Conservation (phyloP, 2,888 invertebrate species). For the Lasioglossum villosulum region DNA sequence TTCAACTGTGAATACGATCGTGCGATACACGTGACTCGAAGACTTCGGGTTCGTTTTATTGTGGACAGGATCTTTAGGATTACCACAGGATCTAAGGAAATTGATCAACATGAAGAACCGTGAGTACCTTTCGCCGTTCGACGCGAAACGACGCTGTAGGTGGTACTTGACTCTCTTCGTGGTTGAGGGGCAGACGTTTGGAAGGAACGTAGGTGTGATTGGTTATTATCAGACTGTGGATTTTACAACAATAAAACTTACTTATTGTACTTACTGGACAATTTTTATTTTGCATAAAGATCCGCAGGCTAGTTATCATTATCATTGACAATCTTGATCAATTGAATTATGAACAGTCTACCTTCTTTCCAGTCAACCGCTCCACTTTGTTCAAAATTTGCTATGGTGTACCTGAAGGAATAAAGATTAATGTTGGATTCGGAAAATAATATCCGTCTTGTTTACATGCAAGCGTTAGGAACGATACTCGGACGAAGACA, state of each 20-base stretch:
- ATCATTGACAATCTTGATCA: too few relatives aligned
- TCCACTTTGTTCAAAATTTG: background rate
- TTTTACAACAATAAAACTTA: too few relatives aligned
- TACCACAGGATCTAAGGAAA: background rate
- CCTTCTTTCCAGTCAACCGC: background rate
- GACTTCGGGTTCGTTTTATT: constrained; percentile 18
- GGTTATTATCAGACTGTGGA: background rate
- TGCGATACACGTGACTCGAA: constrained; percentile 43
- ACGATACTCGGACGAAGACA: too few relatives aligned
- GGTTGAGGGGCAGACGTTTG: background rate
- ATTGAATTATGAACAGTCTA: background rate
- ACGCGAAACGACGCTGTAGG: background rate
- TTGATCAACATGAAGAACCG: constrained; percentile 39
- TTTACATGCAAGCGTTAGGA: background rate
- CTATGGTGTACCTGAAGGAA: background rate
- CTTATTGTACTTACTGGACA: too few relatives aligned
- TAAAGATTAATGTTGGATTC: background rate
- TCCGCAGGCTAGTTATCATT: too few relatives aligned
- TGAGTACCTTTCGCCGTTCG: constrained; percentile 29
- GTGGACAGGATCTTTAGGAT: constrained; percentile 1
- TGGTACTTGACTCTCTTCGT: background rate
- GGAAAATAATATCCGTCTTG: background rate
- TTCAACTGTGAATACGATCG: constrained; percentile 8
- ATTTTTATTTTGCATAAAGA: too few relatives aligned
- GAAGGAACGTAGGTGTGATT: background rate